A percentile compares a stretch with the other conserved stretches of the same genome.
These are phyloP conservation scores for Polypterus senegalus DNA, from an alignment of 2,113 vertebrate genomes.

Conservation along the genomic window DNA sequence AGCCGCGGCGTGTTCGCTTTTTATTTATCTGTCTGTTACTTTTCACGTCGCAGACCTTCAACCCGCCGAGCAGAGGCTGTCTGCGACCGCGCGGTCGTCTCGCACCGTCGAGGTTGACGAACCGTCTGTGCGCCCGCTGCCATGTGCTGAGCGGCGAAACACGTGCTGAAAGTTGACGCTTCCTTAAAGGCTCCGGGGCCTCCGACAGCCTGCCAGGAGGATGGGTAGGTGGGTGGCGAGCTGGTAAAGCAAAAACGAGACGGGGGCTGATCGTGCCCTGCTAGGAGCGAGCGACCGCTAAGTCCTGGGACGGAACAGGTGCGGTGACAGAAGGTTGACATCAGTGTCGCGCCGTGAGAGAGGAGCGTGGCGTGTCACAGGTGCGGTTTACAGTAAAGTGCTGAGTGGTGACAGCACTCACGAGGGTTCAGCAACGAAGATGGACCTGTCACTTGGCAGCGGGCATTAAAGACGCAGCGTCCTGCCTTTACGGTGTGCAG, in stretches of 20 bases:
- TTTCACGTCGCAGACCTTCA: neutral
- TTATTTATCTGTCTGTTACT: neutral
- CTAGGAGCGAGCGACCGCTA: neutral
- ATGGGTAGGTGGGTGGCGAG: neutral
- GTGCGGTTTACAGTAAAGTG: too few relatives aligned
- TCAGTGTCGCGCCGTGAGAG: too few relatives aligned
- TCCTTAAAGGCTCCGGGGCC: neutral
- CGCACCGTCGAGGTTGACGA: neutral
- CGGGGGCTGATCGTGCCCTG: neutral
- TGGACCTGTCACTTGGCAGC: too few relatives aligned
- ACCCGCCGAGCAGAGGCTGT: neutral
- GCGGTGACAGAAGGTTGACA: neutral
- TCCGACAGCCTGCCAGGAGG: neutral
- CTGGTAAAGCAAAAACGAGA: neutral
- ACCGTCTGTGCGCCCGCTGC: too few relatives aligned
- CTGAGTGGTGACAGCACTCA: too few relatives aligned
- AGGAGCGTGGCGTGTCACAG: too few relatives aligned
- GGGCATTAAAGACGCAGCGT: too few relatives aligned
- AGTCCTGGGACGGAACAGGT: neutral
- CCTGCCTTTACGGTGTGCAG: too few relatives aligned
- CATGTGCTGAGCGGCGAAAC: neutral
- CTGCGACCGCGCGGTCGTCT: neutral
- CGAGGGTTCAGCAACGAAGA: too few relatives aligned
- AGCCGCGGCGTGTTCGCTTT: neutral
- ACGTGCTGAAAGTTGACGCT: neutral